Percentiles rank a stretch among this genome's conserved stretches.
Evolutionary conservation across 2,888 invertebrate species (phyloP).

Genomic region (Drosophila hamatofila): DNA sequence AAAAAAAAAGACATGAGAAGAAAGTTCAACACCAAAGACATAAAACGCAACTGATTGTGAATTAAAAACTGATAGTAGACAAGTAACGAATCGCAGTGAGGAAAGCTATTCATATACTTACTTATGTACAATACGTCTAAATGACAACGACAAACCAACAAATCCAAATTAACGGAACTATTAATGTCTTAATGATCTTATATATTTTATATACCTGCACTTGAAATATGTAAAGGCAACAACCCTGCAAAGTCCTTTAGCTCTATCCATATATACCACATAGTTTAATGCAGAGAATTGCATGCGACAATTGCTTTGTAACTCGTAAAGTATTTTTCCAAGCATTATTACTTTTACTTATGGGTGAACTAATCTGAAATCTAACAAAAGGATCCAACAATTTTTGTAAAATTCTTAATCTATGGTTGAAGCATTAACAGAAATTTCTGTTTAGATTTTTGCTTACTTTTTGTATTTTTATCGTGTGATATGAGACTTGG

Average conservation of each 20-base stretch:
- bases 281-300: conserved; percentile 42
- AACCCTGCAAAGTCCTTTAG: conserved; percentile 19
- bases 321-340: conserved; percentile 33
- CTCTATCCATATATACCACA: conserved; percentile 24
- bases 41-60: conserved; percentile 76
- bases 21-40: conserved; percentile 73
- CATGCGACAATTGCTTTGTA: conserved; percentile 38
- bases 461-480: conserved; percentile 13
- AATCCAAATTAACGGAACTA: conserved; percentile 53
- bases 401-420: neutral
- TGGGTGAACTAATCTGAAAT: neutral
- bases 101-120: conserved; percentile 33
- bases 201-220: conserved; percentile 76
- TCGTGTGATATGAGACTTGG: conserved; percentile 44
- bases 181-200: conserved; percentile 49
- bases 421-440: neutral
- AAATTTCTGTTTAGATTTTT: conserved; percentile 13
- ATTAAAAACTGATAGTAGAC: conserved; percentile 46
- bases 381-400: neutral
- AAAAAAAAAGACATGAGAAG: conserved; percentile 42
- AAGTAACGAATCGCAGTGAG: conserved; percentile 29
- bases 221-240: conserved; percentile 51
- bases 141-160: conserved; percentile 53
- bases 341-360: conserved; percentile 14
- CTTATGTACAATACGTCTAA: conserved; percentile 62